Evolutionary conservation across 1,140 invertebrate species (phyloP).

Genomic region (Ceratina japonica): DNA sequence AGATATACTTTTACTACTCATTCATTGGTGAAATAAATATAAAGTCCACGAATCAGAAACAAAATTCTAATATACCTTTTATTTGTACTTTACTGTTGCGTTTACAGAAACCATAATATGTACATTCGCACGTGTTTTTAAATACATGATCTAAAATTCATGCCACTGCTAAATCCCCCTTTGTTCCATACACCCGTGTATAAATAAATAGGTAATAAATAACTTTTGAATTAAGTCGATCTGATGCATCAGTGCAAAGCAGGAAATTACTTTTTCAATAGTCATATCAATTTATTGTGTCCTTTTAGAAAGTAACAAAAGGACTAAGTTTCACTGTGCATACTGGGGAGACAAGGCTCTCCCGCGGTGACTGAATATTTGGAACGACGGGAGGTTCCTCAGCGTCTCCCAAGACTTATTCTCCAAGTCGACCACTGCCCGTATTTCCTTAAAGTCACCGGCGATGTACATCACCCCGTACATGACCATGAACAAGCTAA

Average conservation of each 20-base stretch:
- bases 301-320: neutral
- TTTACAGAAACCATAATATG: slow-evolving; percentile 39
- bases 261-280: neutral
- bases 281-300: slow-evolving; percentile 14
- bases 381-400: slow-evolving; percentile 93
- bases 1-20: slow-evolving; percentile 64
- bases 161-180: neutral
- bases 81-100: slow-evolving; percentile 42
- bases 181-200: no score
- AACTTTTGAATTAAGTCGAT: slow-evolving; percentile 2
- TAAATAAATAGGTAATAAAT: neutral
- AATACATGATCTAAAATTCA: slow-evolving; percentile 29
- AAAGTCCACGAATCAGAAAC: slow-evolving; percentile 37
- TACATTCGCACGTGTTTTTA: slow-evolving; percentile 43
- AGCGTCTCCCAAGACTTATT: slow-evolving; percentile 94
- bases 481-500: slow-evolving; percentile 91
- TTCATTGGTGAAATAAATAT: slow-evolving; percentile 73
- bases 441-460: slow-evolving; percentile 94
- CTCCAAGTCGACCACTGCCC: slow-evolving; percentile 93
- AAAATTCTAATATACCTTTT: slow-evolving; percentile 47
- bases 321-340: neutral
- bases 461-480: slow-evolving; percentile 93
- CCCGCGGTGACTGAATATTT: slow-evolving; percentile 93
- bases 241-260: neutral
- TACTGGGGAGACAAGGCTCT: slow-evolving; percentile 81